Conservation (phyloP, 1,140 invertebrate genomes). For the Sitophilus oryzae region DNA sequence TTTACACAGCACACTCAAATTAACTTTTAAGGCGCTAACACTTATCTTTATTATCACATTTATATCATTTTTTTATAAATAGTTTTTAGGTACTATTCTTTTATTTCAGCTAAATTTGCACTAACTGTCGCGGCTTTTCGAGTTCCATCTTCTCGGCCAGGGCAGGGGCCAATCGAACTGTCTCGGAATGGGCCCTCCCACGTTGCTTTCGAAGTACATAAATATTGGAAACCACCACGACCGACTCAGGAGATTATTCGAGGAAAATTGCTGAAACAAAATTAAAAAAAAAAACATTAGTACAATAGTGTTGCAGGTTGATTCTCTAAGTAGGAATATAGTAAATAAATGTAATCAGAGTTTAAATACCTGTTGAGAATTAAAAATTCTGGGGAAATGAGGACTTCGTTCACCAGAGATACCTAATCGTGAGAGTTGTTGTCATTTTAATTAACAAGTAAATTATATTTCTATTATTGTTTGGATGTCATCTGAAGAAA, state of each 20-base stretch:
- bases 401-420: too few relatives aligned
- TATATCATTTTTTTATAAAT: slow-evolving; percentile 13
- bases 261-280: slow-evolving; percentile 41
- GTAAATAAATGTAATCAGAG: too few relatives aligned
- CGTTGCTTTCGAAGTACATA: slow-evolving; percentile 79
- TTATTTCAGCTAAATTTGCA: slow-evolving; percentile 17
- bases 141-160: slow-evolving; percentile 64
- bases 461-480: too few relatives aligned
- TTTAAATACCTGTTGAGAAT: too few relatives aligned
- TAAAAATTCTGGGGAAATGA: too few relatives aligned
- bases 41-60: slow-evolving; percentile 23
- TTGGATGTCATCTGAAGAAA: too few relatives aligned
- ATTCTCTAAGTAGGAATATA: too few relatives aligned
- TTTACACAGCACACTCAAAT: neutral
- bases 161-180: slow-evolving; percentile 83
- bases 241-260: slow-evolving; percentile 46
- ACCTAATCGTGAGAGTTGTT: too few relatives aligned
- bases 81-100: neutral
- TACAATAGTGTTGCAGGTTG: too few relatives aligned
- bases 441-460: too few relatives aligned
- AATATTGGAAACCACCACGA: slow-evolving; percentile 83
- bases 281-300: slow-evolving; percentile 4
- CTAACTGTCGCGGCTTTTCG: slow-evolving; percentile 49
- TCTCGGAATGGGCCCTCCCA: slow-evolving; percentile 68
- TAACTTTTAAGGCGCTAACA: slow-evolving; percentile 23